phyloP scores from a whole-genome alignment of 2,888 invertebrate genomes.

The Drosophila mimica region DNA sequence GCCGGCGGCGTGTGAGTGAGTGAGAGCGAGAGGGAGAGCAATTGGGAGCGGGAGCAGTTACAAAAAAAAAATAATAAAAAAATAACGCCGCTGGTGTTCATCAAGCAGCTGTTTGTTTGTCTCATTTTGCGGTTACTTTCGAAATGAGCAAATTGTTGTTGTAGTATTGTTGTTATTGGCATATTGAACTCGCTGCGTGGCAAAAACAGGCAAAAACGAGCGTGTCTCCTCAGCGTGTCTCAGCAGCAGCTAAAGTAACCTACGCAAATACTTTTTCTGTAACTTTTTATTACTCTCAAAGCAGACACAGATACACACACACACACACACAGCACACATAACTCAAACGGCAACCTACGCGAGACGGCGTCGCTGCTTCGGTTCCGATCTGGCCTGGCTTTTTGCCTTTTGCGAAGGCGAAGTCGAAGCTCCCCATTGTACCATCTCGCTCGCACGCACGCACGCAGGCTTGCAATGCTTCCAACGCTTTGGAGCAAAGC shows the following conservation, averaged over 20 bases:
- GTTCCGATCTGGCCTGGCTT: constrained; percentile 42
- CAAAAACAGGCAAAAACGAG: constrained; percentile 45
- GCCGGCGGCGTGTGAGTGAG: constrained; percentile 26
- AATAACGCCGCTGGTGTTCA: constrained; percentile 41
- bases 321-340: constrained; percentile 34
- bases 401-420: constrained; percentile 72
- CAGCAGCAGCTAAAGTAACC: constrained; percentile 38
- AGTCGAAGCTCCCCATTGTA: constrained; percentile 51
- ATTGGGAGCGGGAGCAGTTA: constrained; percentile 2
- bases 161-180: constrained; percentile 63
- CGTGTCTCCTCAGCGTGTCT: constrained; percentile 24
- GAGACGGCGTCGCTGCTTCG: constrained; percentile 27
- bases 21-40: background rate
- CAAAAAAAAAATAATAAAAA: background rate
- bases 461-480: constrained; percentile 28
- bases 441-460: constrained; percentile 68
- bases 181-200: constrained; percentile 76
- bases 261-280: constrained; percentile 54
- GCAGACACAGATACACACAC: constrained; percentile 23
- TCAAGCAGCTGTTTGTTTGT: constrained; percentile 72
- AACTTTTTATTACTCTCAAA: constrained; percentile 27
- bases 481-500: constrained; percentile 52
- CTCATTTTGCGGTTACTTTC: constrained; percentile 59
- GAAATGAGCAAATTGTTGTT: constrained; percentile 54
- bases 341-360: constrained; percentile 59